Conservation (phyloP, 2,113 vertebrate genomes). For the Antechinus flavipes region DNA sequence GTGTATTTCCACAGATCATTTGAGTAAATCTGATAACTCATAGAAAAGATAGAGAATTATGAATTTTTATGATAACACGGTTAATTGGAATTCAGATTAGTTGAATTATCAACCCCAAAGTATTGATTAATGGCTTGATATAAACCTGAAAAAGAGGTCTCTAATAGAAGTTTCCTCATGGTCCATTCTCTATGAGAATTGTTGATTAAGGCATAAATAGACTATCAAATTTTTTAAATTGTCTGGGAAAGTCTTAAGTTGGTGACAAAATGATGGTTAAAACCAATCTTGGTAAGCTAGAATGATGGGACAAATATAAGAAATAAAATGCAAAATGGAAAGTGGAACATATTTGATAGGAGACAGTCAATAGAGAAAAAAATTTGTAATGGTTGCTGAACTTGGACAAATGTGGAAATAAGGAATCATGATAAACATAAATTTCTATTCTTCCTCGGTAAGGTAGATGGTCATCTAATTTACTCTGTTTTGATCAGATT, state of each 20-base stretch:
- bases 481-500: not conserved
- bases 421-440: not conserved
- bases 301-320: not conserved
- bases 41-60: not conserved
- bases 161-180: not conserved
- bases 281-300: not conserved
- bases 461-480: not conserved
- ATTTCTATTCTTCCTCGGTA: not conserved
- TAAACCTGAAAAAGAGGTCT: not conserved
- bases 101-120: not conserved
- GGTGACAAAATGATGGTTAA: not conserved
- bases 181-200: not conserved
- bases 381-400: not conserved
- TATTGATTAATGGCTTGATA: not conserved
- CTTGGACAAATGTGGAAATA: not conserved
- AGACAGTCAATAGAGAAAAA: not conserved
- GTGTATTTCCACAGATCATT: not conserved
- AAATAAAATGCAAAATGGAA: not conserved
- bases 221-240: not conserved
- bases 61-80: not conserved
- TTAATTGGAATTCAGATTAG: not conserved
- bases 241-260: not conserved
- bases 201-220: not conserved
- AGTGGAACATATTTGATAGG: not conserved
- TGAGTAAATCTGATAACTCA: not conserved